Base-by-base conservation (phyloP, 2,888 invertebrate genomes). In the Dichetophora obliterata region DNA sequence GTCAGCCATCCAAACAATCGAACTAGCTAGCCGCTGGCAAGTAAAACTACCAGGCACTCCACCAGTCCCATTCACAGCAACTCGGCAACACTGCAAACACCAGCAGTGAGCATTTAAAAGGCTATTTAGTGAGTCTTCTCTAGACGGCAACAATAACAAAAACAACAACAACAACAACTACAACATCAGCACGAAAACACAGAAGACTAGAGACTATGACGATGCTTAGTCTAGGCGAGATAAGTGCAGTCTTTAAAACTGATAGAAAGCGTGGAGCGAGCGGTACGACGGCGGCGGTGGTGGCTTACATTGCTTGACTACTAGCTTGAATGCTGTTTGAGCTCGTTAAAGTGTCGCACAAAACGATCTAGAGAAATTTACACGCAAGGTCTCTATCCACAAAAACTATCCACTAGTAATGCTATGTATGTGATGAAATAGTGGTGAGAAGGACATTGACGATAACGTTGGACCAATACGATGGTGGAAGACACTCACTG, bases 291-390 rank as follows among this genome's bases (percentile, higher is more conserved):
- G 43, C 6, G 11, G 14, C 43, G 14, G 6, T 43, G 14, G 6
- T 43, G 43, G 43, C 37, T 14, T 11, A 19, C 37, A 27, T 57
- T 54, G 54, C 54, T 11, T 70, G 54, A 57, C 43, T 57, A 52
- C 76, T 66, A 16, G 74, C 61, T 75, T 69, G 71, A 65, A 76
- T 65, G 71, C 52, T 65, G 34, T 31, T 52, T 66, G 72, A 34
- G 71, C 76, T 71, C 71, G 76, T 71, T 76, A 71, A 71, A 76
- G 65, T 76, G 76, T 71, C 76, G 71, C 76, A 68, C 76, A 76
- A 76, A 72, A 72, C 72, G 76, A 76, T 76, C 66, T 22, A 65
- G 76, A 72, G 76, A 76, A 72, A 76, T 72, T 76, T 76, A 68
- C 65, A 72, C 72, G 72, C 72, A 76, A 76, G 76, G 76, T 68